phyloP scores from a whole-genome alignment of 2,113 vertebrate genomes.

The Pachycephala philippinensis region DNA sequence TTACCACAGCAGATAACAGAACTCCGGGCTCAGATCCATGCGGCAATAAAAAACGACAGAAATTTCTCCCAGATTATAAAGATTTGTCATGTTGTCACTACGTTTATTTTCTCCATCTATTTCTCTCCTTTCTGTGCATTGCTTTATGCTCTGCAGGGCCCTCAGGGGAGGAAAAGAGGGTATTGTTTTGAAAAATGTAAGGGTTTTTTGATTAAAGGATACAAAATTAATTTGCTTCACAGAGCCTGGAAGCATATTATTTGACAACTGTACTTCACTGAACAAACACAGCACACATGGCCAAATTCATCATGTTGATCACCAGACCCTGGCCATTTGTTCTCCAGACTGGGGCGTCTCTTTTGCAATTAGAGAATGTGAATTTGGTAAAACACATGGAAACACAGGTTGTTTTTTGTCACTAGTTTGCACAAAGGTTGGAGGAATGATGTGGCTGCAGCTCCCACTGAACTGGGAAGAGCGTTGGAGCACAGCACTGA shows the following conservation, averaged over 20 bases:
- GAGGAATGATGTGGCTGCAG: neutral
- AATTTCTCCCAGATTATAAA: slow-evolving; percentile 51
- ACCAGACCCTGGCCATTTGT: slow-evolving; percentile 15
- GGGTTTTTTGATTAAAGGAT: slow-evolving; percentile 60
- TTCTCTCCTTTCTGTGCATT: slow-evolving; percentile 14
- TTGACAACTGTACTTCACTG: slow-evolving; percentile 46
- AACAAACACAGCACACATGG: slow-evolving; percentile 52
- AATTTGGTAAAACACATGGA: neutral
- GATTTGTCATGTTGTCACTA: slow-evolving; percentile 62
- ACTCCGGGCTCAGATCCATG: slow-evolving; percentile 29
- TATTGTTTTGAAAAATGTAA: slow-evolving; percentile 57
- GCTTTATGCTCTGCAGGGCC: slow-evolving; percentile 37
- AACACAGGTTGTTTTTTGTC: neutral
- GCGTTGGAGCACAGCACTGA: neutral
- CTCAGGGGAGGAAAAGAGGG: slow-evolving; percentile 13
- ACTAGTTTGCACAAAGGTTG: neutral
- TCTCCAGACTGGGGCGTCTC: neutral
- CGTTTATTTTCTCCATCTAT: slow-evolving; percentile 50
- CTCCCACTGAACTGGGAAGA: neutral
- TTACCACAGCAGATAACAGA: slow-evolving; percentile 47
- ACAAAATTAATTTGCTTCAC: slow-evolving; percentile 68
- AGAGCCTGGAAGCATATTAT: slow-evolving; percentile 54
- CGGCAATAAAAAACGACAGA: slow-evolving; percentile 35
- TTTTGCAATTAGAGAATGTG: neutral
- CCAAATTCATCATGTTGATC: slow-evolving; percentile 12